Evolutionary conservation across 2,888 invertebrate genomes (phyloP), one percentile per base, ranked within the genome.

Genomic region (Trisateles emortualis): DNA sequence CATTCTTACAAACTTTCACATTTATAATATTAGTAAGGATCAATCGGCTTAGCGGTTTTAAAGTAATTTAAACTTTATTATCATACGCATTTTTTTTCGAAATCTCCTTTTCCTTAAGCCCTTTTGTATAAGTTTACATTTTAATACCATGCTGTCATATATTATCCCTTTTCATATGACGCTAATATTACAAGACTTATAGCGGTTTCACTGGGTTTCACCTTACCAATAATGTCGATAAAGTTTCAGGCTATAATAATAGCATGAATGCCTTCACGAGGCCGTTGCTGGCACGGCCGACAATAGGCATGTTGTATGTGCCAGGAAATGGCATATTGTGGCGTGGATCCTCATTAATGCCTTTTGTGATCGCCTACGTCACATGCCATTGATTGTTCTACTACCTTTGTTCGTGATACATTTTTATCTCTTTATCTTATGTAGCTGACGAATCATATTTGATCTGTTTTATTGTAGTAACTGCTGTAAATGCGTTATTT

Each of bases 241-340:
- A 30, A 53, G 17, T 30, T 61, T 56, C 11, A 29, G 44, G 39
- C 29, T 5, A 56, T 52, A 48, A 52, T 46, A 24, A 30, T 16
- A 36, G 24, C 16, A 35, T 32, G 24, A 54, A 54, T 50, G 13
- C 47, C 41, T 50, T 52, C 36, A 40, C 52, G 36, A 26, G 44
- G 48, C 45, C 48, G 45, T 43, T 35, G 53, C 42, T 45, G 29
- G 32, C n/a, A 11, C 29, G 36, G 40, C 33, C 40, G 35, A 59
- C 52, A 67, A 64, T 59, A 32, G 40, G 16, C 22, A 49, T 51
- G 41, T 33, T 35, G 52, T 48, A 49, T 65, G 52, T 44, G 36
- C 42, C 59, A 58, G 69, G 62, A 69, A 68, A 68, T 49, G 44
- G 35, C 47, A 48, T 52, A 48, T 50, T 51, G 30, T 67, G 41